A percentile compares a stretch with the other conserved stretches of the same genome.
Conservation (phyloP, 2,113 vertebrate species). For the Hippolais icterina region DNA sequence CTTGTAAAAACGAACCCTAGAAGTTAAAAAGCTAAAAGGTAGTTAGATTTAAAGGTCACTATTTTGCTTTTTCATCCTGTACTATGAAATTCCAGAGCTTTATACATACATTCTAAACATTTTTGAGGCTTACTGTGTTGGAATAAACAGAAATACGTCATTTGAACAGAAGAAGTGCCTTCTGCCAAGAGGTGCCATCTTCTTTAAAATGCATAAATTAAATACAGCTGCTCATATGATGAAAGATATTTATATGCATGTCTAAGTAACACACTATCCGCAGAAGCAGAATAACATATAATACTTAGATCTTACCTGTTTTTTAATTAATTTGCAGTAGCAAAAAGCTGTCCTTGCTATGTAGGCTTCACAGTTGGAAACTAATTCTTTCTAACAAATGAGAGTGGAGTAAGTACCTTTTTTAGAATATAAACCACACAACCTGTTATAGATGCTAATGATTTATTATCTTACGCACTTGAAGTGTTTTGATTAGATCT, state of each 20-base stretch:
- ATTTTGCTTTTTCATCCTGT: neutral
- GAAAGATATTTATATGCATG: neutral
- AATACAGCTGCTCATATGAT: neutral
- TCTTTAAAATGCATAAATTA: neutral
- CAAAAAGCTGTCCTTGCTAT: neutral
- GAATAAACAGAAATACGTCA: neutral
- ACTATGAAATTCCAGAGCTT: neutral
- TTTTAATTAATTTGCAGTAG: neutral
- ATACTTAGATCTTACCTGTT: neutral
- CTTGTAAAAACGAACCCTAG: neutral
- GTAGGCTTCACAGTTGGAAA: neutral
- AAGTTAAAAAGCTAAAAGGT: neutral
- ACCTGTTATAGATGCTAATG: slow-evolving; percentile 58
- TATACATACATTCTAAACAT: neutral
- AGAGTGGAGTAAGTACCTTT: slow-evolving; percentile 26
- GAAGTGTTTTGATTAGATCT: slow-evolving; percentile 64
- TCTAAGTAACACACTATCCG: neutral
- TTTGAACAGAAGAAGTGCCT: neutral
- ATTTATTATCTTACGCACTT: slow-evolving; percentile 57
- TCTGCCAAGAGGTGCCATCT: neutral
- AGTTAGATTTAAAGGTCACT: neutral
- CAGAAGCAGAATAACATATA: neutral
- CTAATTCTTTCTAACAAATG: neutral
- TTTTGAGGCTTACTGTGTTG: neutral
- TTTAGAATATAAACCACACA: slow-evolving; percentile 22